Evolutionary conservation across 2,113 vertebrate genomes (phyloP).

Genomic region (Channa maculata): DNA sequence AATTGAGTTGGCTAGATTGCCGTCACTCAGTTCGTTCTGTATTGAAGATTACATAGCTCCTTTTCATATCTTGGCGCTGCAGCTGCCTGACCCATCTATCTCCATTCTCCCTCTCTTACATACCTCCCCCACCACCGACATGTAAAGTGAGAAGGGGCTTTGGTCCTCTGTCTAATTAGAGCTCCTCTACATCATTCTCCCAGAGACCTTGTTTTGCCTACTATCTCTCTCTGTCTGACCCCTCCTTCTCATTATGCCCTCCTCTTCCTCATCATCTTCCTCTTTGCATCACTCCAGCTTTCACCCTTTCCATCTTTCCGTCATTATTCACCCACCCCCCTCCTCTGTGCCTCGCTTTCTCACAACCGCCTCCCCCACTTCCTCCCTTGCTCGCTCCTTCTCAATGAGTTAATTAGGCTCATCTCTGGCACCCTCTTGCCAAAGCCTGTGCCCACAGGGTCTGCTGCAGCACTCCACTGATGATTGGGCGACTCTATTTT

Average conservation of each 20-base stretch:
- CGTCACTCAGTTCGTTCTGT: constrained; percentile 49
- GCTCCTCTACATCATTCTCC: constrained; percentile 75
- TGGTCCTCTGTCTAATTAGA: constrained; percentile 77
- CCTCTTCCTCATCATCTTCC: constrained; percentile 56
- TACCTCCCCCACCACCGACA: constrained; percentile 38
- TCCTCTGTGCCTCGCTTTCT: constrained; percentile 26
- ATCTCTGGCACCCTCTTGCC: constrained; percentile 77
- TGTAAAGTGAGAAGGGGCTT: constrained; percentile 60
- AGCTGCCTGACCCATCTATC: constrained; percentile 69
- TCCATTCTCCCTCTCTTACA: constrained; percentile 51
- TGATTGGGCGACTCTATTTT: constrained; percentile 78
- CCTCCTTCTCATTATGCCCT: constrained; percentile 70
- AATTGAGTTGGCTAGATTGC: constrained; percentile 81
- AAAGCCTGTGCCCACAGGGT: constrained; percentile 77
- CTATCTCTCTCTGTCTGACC: constrained; percentile 56
- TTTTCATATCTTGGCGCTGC: constrained; percentile 76
- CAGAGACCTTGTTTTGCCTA: constrained; percentile 65
- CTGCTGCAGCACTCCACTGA: constrained; percentile 56
- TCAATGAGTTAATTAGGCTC: constrained; percentile 85
- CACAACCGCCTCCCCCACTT: constrained; percentile 22
- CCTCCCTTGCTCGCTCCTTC: constrained; percentile 46
- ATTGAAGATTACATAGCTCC: constrained; percentile 78
- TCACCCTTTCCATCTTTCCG: constrained; percentile 51
- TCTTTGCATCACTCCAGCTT: constrained; percentile 63
- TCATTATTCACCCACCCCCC: constrained; percentile 57